Conservation (phyloP, 2,113 vertebrate genomes). For the Fukomys damarensis region DNA sequence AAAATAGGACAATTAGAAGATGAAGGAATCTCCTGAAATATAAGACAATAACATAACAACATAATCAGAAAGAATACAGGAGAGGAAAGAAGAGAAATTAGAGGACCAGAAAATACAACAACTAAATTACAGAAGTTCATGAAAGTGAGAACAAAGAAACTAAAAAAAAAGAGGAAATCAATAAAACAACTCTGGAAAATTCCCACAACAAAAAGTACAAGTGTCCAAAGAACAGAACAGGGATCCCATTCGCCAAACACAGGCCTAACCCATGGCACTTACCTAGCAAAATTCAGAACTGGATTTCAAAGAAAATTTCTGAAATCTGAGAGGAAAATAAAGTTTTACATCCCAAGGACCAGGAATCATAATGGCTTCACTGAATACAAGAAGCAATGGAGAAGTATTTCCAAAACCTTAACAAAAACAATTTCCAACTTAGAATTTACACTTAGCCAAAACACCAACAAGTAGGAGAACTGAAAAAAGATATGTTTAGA, state of each 20-base stretch:
- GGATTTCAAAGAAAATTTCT: not conserved
- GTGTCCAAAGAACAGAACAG: not conserved
- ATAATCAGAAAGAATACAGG: not conserved
- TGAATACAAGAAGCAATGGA: not conserved
- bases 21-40: not conserved
- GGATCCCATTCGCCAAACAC: not conserved
- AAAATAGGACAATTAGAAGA: not conserved
- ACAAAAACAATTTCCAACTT: not conserved
- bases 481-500: conserved; percentile 40
- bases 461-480: not conserved
- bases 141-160: not conserved
- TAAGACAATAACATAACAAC: not conserved
- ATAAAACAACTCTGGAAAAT: not conserved
- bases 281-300: not conserved
- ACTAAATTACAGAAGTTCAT: not conserved
- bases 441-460: not conserved
- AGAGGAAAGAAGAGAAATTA: not conserved
- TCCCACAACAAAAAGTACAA: not conserved
- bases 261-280: not conserved
- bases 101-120: not conserved
- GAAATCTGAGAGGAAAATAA: not conserved
- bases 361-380: not conserved
- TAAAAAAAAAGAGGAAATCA: not conserved
- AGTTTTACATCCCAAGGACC: not conserved
- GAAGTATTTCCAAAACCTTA: not conserved